Percentiles rank a stretch among this genome's conserved stretches.
These are phyloP conservation scores for Pachypanchax playfairii DNA, from an alignment of 2,113 vertebrate genomes.

Conservation along the genomic window DNA sequence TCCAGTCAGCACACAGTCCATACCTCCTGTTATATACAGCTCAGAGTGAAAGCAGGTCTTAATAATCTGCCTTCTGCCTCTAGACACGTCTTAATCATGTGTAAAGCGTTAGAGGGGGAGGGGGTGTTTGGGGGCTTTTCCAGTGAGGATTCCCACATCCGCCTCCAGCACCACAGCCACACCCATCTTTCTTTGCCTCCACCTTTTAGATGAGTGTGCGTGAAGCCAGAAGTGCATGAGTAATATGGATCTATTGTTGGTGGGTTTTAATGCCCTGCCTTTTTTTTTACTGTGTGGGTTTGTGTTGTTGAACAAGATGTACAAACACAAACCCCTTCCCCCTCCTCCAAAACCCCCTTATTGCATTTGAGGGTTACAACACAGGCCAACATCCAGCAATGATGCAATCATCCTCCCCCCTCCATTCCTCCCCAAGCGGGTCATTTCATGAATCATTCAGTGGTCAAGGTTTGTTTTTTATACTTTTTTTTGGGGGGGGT, in stretches of 20 bases:
- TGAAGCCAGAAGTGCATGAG: conserved; percentile 29
- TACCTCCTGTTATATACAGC: conserved; percentile 27
- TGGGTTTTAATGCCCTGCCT: conserved; percentile 28
- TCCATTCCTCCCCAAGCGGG: not conserved
- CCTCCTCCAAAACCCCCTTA: conserved; percentile 2
- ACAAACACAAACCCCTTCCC: conserved; percentile 12
- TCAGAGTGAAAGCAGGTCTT: conserved; percentile 27
- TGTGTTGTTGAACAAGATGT: conserved; percentile 2
- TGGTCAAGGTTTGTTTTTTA: conserved; percentile 27
- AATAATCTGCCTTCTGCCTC: conserved; percentile 29
- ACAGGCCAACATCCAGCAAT: conserved; percentile 53
- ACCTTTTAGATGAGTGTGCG: conserved; percentile 31
- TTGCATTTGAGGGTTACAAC: conserved; percentile 54
- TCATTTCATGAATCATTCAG: conserved; percentile 74
- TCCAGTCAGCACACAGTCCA: not conserved
- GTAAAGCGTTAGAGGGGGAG: conserved; percentile 28
- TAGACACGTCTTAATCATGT: conserved; percentile 61
- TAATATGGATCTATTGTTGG: conserved; percentile 32
- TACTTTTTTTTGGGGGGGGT: conserved; percentile 1
- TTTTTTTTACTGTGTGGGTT: not conserved
- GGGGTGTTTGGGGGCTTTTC: conserved; percentile 56
- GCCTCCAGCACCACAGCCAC: conserved; percentile 30
- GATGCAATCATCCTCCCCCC: conserved; percentile 49
- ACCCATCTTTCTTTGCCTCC: conserved; percentile 58
- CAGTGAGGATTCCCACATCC: conserved; percentile 61